These are phyloP conservation scores for Perccottus glenii DNA, from an alignment of 2,113 vertebrate species.

Conservation along the genomic window DNA sequence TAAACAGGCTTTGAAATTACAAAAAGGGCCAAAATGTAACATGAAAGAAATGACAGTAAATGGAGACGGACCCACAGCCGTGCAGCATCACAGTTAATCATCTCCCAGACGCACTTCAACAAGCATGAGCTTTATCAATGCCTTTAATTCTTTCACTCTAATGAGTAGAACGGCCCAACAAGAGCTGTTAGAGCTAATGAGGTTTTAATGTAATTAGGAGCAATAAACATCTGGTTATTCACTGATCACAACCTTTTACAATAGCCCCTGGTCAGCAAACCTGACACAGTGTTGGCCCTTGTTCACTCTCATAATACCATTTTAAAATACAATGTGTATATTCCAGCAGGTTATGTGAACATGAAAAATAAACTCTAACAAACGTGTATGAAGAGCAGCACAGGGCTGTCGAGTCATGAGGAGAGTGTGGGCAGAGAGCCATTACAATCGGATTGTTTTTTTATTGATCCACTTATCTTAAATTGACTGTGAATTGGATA, in stretches of 20 bases:
- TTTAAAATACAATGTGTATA: background rate
- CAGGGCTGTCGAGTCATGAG: background rate
- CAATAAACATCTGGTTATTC: slow-evolving; percentile 9
- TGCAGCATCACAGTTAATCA: too few species aligned
- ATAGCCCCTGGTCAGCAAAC: background rate
- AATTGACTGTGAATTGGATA: slow-evolving; percentile 36
- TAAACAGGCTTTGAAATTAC: too few species aligned
- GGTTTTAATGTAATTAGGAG: slow-evolving; percentile 17
- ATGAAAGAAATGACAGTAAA: too few species aligned
- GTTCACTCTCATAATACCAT: background rate
- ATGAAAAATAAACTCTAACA: too few species aligned
- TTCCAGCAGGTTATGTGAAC: background rate
- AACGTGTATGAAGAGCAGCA: background rate
- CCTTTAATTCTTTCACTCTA: slow-evolving; percentile 1
- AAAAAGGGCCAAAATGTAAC: too few species aligned
- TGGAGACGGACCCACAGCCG: too few species aligned
- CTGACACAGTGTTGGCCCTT: background rate
- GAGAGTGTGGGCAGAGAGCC: slow-evolving; percentile 12
- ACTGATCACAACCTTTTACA: slow-evolving; percentile 2
- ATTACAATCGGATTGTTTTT: slow-evolving; percentile 20
- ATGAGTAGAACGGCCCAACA: background rate
- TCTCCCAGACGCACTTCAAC: background rate
- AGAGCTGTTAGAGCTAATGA: slow-evolving; percentile 19
- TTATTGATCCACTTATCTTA: slow-evolving; percentile 38
- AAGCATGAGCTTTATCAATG: slow-evolving; percentile 32